Base-by-base conservation (phyloP, 1,140 invertebrate genomes). In the Bombus impatiens region DNA sequence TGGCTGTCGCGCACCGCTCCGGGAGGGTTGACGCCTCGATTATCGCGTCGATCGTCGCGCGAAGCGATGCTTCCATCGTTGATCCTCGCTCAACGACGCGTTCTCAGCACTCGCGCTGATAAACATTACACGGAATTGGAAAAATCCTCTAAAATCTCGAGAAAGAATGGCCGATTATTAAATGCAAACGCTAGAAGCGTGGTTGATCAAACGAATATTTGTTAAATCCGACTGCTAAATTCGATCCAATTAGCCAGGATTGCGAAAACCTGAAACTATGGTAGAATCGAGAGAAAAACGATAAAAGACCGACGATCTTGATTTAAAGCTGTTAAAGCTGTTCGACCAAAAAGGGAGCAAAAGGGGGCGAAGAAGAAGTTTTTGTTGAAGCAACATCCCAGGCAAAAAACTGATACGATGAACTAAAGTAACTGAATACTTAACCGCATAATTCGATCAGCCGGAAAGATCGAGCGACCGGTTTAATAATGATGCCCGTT, bases 401-500 rank as follows among this genome's bases (percentile, higher is more conserved):
- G 10, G 59, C 18, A 53, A 62, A 62, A 62, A 62, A 62, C 59
- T 12, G 59, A 62, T n/a, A 13, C 59, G 59, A 62, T 62, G 59
- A 13, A 62, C 59, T n/a, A 28, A 62, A 62, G 82, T n/a, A 68
- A 18, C 44, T 57, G 62, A 84, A 78, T 84, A 70, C 82, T 78
- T 84, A 78, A 84, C 75, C 75, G 75, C 62, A 84, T 78, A 84
- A 84, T 84, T 84, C 65, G 82, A 84, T 84, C 82, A 84, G 12
- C 53, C 77, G 83, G 65, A 80, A 88, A 87, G 86, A 90, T 88
- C 86, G 88, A 90, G 81, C 86, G 84, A 84, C 86, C 82, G 75
- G 79, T 84, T 82, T 84, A 84, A 89, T 89, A 89, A 89, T 81
- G 87, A 89, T 89, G 87, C 88, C 84, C 84, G 87, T 87, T 72